Conservation (phyloP, 1,140 invertebrate species). For the Philotrypesis tridentata region DNA sequence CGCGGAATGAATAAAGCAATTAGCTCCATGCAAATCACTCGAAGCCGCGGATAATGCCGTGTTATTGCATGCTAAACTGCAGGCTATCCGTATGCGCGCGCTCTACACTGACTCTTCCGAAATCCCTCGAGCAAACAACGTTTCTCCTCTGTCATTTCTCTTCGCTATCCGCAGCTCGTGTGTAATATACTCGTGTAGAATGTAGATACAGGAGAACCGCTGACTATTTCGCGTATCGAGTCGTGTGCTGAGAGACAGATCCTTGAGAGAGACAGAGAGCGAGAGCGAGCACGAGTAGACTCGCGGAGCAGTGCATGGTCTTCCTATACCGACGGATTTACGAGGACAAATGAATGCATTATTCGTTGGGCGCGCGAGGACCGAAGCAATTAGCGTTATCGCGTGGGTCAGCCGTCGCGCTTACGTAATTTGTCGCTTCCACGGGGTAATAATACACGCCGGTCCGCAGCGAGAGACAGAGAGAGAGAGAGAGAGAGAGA, state of each 20-base stretch:
- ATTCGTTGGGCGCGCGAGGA: conserved; percentile 1
- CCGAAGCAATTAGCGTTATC: conserved; percentile 15
- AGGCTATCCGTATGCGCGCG: no score
- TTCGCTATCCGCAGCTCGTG: not conserved
- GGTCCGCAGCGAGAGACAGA: not conserved
- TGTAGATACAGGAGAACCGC: not conserved
- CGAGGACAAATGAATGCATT: conserved; percentile 31
- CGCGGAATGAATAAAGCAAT: not conserved
- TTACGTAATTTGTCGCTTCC: conserved; percentile 1
- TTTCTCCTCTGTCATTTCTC: no score
- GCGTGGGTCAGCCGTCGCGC: not conserved
- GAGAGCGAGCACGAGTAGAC: not conserved
- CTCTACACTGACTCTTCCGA: not conserved
- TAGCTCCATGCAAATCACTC: no score
- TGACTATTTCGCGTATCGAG: not conserved
- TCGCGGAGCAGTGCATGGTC: not conserved
- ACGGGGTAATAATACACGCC: conserved; percentile 6
- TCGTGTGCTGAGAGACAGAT: not conserved
- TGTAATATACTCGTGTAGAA: not conserved
- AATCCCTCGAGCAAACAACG: not conserved
- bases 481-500: not conserved
- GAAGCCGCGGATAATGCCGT: no score
- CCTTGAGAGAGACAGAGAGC: no score
- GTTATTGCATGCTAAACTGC: no score
- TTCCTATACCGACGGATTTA: not conserved